Evolutionary conservation across 2,113 vertebrate genomes (phyloP), one percentile per base, ranked within the genome.

Genomic region (Physeter macrocephalus): DNA sequence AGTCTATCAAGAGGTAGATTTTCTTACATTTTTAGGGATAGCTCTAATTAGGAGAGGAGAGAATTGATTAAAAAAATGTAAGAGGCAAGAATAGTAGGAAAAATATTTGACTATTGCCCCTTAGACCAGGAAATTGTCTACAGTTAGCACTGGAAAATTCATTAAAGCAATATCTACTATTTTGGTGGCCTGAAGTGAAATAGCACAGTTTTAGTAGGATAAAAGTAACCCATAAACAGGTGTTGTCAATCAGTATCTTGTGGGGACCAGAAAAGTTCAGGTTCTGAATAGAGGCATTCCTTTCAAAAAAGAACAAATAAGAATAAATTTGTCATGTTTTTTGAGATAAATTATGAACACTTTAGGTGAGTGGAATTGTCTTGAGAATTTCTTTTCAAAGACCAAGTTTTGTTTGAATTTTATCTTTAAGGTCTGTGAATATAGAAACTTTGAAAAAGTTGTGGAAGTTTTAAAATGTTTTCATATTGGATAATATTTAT

Each of bases 321-420:
- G 36, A 20, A 81, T 93, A 64, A 18, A 89, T 78, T 80, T 97
- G 57, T 84, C 34, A 71, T 77, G 10, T 81, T 95, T 96, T 86
- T 66, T 90, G 14, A 96, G 52, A 75, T 75, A 80, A 94, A 90
- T 92, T 94, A 74, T 69, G 61, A 34, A 92, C 41, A 74, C 14
- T 94, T 67, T 39, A 78, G 10, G 59, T 83, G 31, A 86, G 29
- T 57, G n/a, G 15, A 71, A 78, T 95, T 23, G 66, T 92, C 15
- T 88, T 88, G n/a, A 88, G 49, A 89, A 86, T 97, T 87, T 84
- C 1, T 43, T 96, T 93, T 93, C 15, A 93, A 85, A 67, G 72
- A 64, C 20, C 27, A 93, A 85, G 3, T 91, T 82, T 88, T 54
- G 3, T 95, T 87, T 94, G 90, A 96, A 62, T 80, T 94, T 95